Base-by-base conservation (phyloP, 2,888 invertebrate species). In the Dexiosoma caninum region DNA sequence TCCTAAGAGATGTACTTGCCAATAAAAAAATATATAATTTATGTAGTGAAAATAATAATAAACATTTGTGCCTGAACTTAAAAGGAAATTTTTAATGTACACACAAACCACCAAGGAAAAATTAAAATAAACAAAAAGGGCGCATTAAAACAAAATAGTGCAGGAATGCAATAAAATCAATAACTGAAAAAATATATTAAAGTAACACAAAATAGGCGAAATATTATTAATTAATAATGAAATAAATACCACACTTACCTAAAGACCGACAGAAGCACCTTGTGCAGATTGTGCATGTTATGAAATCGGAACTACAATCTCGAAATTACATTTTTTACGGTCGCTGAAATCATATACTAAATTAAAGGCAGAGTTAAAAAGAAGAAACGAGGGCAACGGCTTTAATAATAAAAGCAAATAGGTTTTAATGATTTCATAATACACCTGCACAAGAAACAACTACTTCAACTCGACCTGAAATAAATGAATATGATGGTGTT, bases 391-490 rank as follows among this genome's bases (percentile, higher is more conserved):
- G 46, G 83, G 74, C 83, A 82, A 40, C 27, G 21, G 84, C 83
- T 83, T 84, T 77, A 75, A 21, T 46, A n/a, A 42, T 14, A 46
- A 69, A n/a, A 60, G 16, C 12, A 53, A 64, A 59, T 27, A 71
- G 10, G 19, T 16, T 57, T 77, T 74, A 72, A 86, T 86, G 87
- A 85, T 86, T 81, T 84, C 84, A 77, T 84, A 84, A 81, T 64
- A 80, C 82, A 81, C 83, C 84, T 66, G 72, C 66, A 46, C 80
- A 70, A 76, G 78, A 81, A 75, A 66, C 74, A 49, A 32, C 82
- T 70, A 27, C 83, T 78, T 74, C 78, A 64, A 82, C 83, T 80
- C 82, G 69, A 53, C 80, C 67, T 53, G 42, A 55, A 55, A 66
- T 51, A 80, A 72, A 40, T 62, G 76, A 53, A 59, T 51, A 55